Percentiles rank a stretch among this genome's conserved stretches.
phyloP scores from a whole-genome alignment of 2,888 invertebrate species.

The Nesidiocoris tenuis region DNA sequence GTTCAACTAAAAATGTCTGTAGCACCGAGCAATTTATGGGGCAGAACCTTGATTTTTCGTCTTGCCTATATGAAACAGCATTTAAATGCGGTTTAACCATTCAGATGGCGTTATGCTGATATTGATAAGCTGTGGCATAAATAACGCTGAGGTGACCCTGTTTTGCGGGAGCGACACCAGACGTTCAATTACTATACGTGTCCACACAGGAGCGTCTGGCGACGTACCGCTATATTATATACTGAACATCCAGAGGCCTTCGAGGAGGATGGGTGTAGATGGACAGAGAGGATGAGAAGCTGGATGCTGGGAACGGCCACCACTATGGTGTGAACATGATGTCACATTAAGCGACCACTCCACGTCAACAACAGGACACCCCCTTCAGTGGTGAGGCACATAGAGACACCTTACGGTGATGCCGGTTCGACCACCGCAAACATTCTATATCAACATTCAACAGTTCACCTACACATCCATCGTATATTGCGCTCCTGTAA shows the following conservation, averaged over 20 bases:
- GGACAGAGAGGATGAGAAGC: no score
- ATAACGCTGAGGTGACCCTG: no score
- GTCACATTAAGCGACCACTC: neutral
- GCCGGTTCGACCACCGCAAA: neutral
- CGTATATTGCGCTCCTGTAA: neutral
- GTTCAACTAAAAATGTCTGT: no score
- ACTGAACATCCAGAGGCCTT: neutral
- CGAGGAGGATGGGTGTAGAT: no score
- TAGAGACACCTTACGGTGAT: neutral
- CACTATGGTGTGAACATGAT: neutral
- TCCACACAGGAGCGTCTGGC: neutral
- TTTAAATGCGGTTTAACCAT: no score
- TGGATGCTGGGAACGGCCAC: neutral
- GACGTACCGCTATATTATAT: neutral
- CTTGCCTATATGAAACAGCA: no score
- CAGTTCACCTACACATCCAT: neutral
- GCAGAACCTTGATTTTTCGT: no score
- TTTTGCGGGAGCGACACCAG: no score
- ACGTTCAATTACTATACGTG: neutral
- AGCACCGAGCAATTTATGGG: no score
- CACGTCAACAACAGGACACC: neutral
- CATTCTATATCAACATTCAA: neutral
- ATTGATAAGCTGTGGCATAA: no score
- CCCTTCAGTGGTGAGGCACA: neutral
- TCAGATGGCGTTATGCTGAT: no score